These are phyloP conservation scores for Neostethus bicornis DNA, from an alignment of 2,797 vertebrate genomes.

Conservation along the genomic window DNA sequence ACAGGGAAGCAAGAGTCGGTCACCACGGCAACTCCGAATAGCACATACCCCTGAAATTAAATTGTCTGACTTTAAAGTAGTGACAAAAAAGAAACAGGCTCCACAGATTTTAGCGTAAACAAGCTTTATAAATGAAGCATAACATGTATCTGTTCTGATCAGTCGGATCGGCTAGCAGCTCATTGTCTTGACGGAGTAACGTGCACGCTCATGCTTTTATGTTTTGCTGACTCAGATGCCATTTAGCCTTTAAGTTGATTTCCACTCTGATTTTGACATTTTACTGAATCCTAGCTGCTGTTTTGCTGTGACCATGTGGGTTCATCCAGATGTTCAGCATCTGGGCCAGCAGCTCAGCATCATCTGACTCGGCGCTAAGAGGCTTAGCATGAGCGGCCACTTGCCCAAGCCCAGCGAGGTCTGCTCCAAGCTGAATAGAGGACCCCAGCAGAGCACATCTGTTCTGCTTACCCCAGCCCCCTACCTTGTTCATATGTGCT, in stretches of 20 bases:
- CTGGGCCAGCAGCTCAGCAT: conserved; percentile 43
- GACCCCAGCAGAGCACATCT: conserved; percentile 53
- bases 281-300: no score
- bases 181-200: conserved; percentile 10
- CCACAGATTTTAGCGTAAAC: no score
- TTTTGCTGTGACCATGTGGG: no score
- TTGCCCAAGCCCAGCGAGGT: conserved; percentile 48
- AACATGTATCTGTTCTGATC: conserved; percentile 40
- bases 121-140: no score
- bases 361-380: conserved; percentile 69
- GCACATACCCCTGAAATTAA: no score
- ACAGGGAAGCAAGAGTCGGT: no score
- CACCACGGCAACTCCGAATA: no score
- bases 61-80: no score
- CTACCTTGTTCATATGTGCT: conserved; percentile 36
- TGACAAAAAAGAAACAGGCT: no score
- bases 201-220: conserved; percentile 1
- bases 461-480: conserved; percentile 23
- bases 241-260: no score
- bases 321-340: conserved; percentile 11
- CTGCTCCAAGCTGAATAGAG: conserved; percentile 32
- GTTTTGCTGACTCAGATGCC: no score
- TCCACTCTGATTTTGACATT: no score
- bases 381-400: conserved; percentile 73
- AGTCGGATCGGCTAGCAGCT: conserved; percentile 38